Evolutionary conservation across 2,888 invertebrate species (phyloP).

Genomic region (Deroplatys truncata): DNA sequence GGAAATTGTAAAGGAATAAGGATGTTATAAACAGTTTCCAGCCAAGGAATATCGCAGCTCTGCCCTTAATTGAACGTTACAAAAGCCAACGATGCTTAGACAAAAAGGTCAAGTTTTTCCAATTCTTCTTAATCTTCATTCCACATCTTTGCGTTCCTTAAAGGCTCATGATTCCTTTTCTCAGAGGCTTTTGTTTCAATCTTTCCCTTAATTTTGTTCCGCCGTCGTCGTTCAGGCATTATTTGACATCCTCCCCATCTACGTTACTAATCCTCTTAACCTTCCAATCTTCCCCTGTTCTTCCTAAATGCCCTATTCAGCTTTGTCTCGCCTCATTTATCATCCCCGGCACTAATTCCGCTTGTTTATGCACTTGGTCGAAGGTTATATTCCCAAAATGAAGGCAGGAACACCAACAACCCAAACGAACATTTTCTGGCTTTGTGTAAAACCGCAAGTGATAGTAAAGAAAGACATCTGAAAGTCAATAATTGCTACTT

Average conservation of each 20-base stretch:
- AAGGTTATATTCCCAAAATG: neutral
- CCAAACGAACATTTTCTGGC: neutral
- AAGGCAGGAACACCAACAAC: neutral
- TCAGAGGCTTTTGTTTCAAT: neutral
- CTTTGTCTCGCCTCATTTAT: neutral
- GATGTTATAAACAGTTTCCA: too few species aligned
- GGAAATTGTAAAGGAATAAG: too few species aligned
- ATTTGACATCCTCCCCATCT: neutral
- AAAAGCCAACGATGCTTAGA: neutral
- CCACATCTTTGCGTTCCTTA: neutral
- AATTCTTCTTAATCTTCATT: neutral
- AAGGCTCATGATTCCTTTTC: neutral
- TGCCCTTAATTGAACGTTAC: too few species aligned
- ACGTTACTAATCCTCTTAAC: neutral
- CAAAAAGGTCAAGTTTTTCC: neutral
- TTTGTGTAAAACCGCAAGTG: neutral
- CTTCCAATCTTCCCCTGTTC: neutral
- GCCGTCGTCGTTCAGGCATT: neutral
- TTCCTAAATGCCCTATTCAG: neutral
- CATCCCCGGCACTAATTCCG: neutral
- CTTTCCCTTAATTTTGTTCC: neutral
- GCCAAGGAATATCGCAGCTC: too few species aligned
- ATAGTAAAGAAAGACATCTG: neutral
- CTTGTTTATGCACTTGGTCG: neutral
- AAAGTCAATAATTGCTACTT: too few species aligned